Base-by-base conservation (phyloP, 2,888 invertebrate genomes). In the Caenorhabditis sinica region DNA sequence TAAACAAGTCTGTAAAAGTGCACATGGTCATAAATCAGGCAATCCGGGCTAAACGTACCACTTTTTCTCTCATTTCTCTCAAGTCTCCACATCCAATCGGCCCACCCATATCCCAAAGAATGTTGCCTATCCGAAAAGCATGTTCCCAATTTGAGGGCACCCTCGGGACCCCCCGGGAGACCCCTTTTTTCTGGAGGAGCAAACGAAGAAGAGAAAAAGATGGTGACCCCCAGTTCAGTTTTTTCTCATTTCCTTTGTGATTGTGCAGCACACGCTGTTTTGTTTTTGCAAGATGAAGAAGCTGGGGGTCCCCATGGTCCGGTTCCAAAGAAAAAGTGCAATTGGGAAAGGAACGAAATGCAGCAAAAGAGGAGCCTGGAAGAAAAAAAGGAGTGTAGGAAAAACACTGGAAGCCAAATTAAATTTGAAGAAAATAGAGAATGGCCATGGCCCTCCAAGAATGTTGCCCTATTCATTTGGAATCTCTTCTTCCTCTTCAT, bases 61-160 rank as follows among this genome's bases (percentile, higher is more conserved):
- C 51, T 36, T 25, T 43, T 25, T 43, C 25, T 56, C 15, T 15
- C 23, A n/a, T 56, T 13, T 56, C 25, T 28, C 15, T 13, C 28
- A 5, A 25, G 25, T 15, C 20, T 36, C 20, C 60, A 6, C n/a
- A 15, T 40, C 43, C n/a, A 23, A 43, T 40, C 13, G 20, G 71
- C 63, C 69, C 69, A 60, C 69, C 63, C 77, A 58, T 56, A 69
- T 36, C 36, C 30, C 45, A 30, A 40, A 4, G 63, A 71, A 79
- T 79, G 77, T 79, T 71, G 69, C 76, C 76, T 68, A 30, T 68
- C 25, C 45, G 25, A 49, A 51, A 58, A 28, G 68, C 68, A 68
- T 76, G 76, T 76, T 76, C 76, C 65, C 68, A 66, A 76, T 76
- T 76, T 76, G 76, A 76, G 60, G 58, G 76, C 58, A 68, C 76